Base-by-base conservation (phyloP, 2,888 invertebrate species). In the Philaethria dido region DNA sequence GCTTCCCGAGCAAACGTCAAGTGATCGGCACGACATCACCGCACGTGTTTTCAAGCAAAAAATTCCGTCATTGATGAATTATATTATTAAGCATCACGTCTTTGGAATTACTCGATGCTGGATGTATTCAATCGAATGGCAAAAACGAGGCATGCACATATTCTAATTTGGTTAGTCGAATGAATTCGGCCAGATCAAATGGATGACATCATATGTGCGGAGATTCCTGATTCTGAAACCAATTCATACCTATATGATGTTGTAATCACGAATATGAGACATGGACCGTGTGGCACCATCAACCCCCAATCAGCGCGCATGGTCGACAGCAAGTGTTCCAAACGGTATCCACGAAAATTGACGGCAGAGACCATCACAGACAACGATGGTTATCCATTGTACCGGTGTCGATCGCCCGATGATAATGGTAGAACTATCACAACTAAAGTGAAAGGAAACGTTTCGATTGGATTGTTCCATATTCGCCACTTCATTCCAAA, bases 101-200 rank as follows among this genome's bases (percentile, higher is more conserved):
- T 77, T 73, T 73, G 77, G 75, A 16, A 48, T 60, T 62, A 73
- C 71, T 65, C 75, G 73, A 65, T 76, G 74, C 66, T 74, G 72
- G 72, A 72, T 74, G 69, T 62, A 62, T 50, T 50, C 50, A 42
- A 25, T 62, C 39, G 50, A 62, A 62, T 62, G 73, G 68, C n/a
- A 71, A 69, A 70, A 71, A 25, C 65, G 70, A 63, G 70, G 67
- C 44, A 42, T 69, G 62, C 69, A 2, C 55, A 55, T 18, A 55
- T 55, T 55, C 39, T 39, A 11, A 39, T 55, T 39, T 55, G 55
- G 39, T 55, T 55, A 54, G 54, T 55, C 16, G 16, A 45, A 45
- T 16, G 45, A 42, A 42, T 42, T 42, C 42, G 42, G 42, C 45
- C 45, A 16, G 45, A 45, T 16, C 45, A 45, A 45, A 45, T 45